Percentiles rank a stretch among this genome's conserved stretches.
phyloP scores from a whole-genome alignment of 2,797 vertebrate genomes.

The Urosaurus nigricauda region DNA sequence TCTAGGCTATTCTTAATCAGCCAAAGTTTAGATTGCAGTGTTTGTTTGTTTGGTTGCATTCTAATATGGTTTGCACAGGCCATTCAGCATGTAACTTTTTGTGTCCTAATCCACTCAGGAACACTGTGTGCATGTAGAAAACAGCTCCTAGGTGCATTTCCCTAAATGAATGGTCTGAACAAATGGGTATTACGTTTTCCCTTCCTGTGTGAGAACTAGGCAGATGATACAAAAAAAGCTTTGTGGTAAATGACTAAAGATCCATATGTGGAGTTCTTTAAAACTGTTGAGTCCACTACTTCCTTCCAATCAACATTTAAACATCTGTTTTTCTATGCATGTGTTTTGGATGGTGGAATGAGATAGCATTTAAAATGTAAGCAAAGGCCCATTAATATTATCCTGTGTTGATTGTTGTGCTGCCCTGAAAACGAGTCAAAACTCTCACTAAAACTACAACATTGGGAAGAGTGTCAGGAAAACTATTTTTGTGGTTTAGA shows the following conservation, averaged over 20 bases:
- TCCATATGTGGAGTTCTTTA: not conserved
- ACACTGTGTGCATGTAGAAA: not conserved
- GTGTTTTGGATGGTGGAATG: not conserved
- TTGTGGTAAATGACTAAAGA: not conserved
- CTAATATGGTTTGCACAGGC: not conserved
- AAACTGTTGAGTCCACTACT: not conserved
- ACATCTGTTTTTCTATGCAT: not conserved
- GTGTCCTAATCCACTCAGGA: no score
- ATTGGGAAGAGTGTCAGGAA: not conserved
- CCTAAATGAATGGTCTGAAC: not conserved
- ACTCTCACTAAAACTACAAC: not conserved
- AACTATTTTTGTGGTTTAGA: slow-evolving; percentile 21
- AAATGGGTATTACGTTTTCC: not conserved
- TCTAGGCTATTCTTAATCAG: not conserved
- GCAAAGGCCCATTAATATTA: not conserved
- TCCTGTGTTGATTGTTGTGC: not conserved
- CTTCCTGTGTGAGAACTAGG: not conserved
- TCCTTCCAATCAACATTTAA: not conserved
- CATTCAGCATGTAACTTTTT: not conserved
- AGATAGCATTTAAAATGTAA: not conserved
- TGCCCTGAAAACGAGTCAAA: not conserved
- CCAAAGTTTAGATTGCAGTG: not conserved
- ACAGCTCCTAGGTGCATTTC: no score
- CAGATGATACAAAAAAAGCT: not conserved
- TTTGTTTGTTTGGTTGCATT: not conserved